Conservation (phyloP, 2,797 vertebrate genomes). For the Acanthurus leucopareius region DNA sequence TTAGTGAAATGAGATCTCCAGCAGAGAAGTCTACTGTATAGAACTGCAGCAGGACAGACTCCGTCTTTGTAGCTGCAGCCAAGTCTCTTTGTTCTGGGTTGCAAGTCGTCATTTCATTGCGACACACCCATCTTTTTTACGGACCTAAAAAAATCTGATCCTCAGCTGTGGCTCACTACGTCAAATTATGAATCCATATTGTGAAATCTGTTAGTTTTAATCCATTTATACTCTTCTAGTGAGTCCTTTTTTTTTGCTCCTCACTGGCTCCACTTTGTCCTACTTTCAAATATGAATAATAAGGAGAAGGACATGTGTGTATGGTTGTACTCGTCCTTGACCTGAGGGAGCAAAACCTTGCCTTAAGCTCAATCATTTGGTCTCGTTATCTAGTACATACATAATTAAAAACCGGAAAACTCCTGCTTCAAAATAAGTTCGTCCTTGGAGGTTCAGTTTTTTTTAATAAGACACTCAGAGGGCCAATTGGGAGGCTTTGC, state of each 20-base stretch:
- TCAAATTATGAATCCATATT: not conserved
- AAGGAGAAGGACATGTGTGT: slow-evolving; percentile 5
- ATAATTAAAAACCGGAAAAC: slow-evolving; percentile 70
- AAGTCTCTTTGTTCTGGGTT: slow-evolving; percentile 39
- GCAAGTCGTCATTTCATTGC: slow-evolving; percentile 1
- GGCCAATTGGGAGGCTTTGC: slow-evolving; percentile 45
- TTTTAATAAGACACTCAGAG: slow-evolving; percentile 52
- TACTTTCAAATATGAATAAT: slow-evolving; percentile 32
- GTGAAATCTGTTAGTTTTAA: not conserved
- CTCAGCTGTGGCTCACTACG: not conserved
- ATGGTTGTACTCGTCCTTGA: slow-evolving; percentile 63
- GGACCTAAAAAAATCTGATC: not conserved
- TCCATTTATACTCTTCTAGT: not conserved
- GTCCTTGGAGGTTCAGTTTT: slow-evolving; percentile 64
- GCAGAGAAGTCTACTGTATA: slow-evolving; percentile 45
- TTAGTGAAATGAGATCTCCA: slow-evolving; percentile 77
- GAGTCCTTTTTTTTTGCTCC: not conserved
- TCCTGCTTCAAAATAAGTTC: slow-evolving; percentile 38
- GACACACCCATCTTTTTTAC: not conserved
- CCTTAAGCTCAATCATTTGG: slow-evolving; percentile 52
- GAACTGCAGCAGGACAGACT: slow-evolving; percentile 25
- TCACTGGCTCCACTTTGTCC: slow-evolving; percentile 9
- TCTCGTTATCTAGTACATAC: slow-evolving; percentile 60
- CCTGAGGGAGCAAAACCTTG: slow-evolving; percentile 57
- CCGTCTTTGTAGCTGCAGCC: slow-evolving; percentile 45